Evolutionary conservation across 30 jellyfish, hydroid and myxozoan genomes (phyloP).

Genomic region (Cassiopea andromeda): DNA sequence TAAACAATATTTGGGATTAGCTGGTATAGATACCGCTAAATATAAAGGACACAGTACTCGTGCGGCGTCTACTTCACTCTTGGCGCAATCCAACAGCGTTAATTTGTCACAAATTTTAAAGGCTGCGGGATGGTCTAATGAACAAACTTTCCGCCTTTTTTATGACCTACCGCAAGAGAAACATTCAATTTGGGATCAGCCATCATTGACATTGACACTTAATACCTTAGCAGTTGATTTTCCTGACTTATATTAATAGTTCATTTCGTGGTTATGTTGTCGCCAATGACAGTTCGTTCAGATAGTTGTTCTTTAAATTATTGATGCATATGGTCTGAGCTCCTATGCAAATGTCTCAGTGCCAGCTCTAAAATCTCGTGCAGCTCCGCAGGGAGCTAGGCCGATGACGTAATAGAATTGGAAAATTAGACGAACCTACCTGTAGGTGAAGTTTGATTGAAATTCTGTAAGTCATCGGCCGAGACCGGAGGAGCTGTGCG

Average conservation of each 20-base stretch:
- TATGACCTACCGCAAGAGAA: not conserved
- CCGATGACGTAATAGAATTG: constrained; percentile 50
- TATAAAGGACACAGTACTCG: constrained; percentile 25
- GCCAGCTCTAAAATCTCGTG: constrained; percentile 48
- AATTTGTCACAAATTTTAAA: not conserved
- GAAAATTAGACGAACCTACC: constrained; percentile 41
- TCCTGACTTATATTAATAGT: not conserved
- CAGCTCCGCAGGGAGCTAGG: constrained; percentile 45
- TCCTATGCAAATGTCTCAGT: constrained; percentile 23
- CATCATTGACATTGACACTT: not conserved
- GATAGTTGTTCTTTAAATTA: not conserved
- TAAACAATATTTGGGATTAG: not conserved
- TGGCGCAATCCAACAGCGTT: not conserved
- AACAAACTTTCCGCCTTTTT: not conserved
- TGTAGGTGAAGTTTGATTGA: constrained; percentile 50
- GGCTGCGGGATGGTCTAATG: constrained; percentile 25
- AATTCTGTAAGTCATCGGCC: constrained; percentile 59
- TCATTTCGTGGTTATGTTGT: not conserved
- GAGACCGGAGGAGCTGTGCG: not conserved
- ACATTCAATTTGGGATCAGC: constrained; percentile 8
- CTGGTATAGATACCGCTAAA: constrained; percentile 3
- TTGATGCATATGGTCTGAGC: not conserved
- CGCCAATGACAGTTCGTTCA: not conserved
- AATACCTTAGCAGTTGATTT: not conserved
- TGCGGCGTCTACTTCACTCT: constrained; percentile 13